These are phyloP conservation scores for Misgurnus anguillicaudatus DNA, from an alignment of 2,113 vertebrate genomes.

Conservation along the genomic window DNA sequence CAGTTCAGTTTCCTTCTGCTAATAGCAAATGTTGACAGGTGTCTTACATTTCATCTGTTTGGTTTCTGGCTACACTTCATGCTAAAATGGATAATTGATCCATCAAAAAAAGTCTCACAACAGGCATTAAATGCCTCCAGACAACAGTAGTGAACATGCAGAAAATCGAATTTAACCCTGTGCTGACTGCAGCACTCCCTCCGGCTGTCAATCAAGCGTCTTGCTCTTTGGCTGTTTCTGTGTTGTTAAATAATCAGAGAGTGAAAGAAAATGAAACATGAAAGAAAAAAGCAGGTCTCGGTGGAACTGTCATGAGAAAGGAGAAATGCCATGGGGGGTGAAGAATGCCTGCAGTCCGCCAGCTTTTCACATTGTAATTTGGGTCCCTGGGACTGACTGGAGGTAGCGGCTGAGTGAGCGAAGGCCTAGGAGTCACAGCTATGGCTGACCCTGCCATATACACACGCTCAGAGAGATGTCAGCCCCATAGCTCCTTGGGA, in stretches of 20 bases:
- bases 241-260: constrained; percentile 77
- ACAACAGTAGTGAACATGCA: constrained; percentile 71
- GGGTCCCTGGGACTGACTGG: constrained; percentile 80
- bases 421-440: constrained; percentile 80
- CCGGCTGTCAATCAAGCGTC: constrained; percentile 66
- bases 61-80: constrained; percentile 68
- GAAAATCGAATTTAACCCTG: constrained; percentile 82
- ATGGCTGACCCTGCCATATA: constrained; percentile 82
- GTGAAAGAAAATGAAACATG: constrained; percentile 53
- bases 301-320: constrained; percentile 78
- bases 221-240: constrained; percentile 74
- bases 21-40: constrained; percentile 77
- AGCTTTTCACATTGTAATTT: constrained; percentile 88
- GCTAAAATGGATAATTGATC: constrained; percentile 80
- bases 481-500: constrained; percentile 83
- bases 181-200: constrained; percentile 69
- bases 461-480: constrained; percentile 80
- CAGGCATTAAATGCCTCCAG: constrained; percentile 73
- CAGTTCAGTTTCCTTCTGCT: constrained; percentile 77
- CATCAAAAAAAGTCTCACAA: constrained; percentile 74
- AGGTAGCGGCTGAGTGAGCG: constrained; percentile 78
- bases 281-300: constrained; percentile 70
- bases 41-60: constrained; percentile 72
- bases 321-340: constrained; percentile 60
- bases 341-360: constrained; percentile 78